Evolutionary conservation across 2,888 invertebrate genomes (phyloP), one percentile per base, ranked within the genome.

Genomic region (Caenorhabditis sp.): DNA sequence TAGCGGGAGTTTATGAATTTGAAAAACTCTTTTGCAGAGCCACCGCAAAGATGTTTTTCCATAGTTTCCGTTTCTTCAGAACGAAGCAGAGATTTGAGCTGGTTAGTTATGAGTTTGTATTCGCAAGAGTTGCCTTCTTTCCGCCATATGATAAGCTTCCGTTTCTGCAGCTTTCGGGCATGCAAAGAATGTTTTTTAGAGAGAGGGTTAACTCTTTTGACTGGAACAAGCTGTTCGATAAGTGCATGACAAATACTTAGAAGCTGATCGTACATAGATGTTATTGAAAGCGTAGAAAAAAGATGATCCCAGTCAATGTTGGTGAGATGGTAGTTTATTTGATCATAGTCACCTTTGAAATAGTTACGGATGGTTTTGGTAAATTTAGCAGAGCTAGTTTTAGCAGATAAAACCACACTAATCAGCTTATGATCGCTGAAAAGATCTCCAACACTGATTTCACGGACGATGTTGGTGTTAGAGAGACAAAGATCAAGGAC

Each of bases 1-100:
- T 41, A 63, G 24, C 61, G 61, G 22, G 41, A 38, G 24, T 63
- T 63, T 10, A 63, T 63, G 14, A 41, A 63, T 24, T 63, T 63
- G 41, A 63, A 63, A 63, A 63, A 63, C 10, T 63, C 61, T 63
- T 41, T 63, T 2, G 24, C 7, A 12, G 19, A 14, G 2, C 61
- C 61, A 22, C 24, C 19, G 8, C n/a, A 10, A 2, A 63, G 61
- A 10, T 22, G 22, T 41, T 41, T 22, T 41, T 63, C 61, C 19
- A 14, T 4, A 0, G 5, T 5, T 1, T 10, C 3, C 12, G 1
- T 19, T 63, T 63, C 61, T 41, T 63, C 61, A 2, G 1, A n/a
- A 4, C 2, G 14, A 0, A 63, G 44, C 10, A 1, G 24, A 22
- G 10, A 4, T 22, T 41, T 63, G 3, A 63, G 44, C n/a, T 24